These are phyloP conservation scores for Pseudococcus viburni DNA, from an alignment of 2,888 invertebrate genomes.

Conservation along the genomic window DNA sequence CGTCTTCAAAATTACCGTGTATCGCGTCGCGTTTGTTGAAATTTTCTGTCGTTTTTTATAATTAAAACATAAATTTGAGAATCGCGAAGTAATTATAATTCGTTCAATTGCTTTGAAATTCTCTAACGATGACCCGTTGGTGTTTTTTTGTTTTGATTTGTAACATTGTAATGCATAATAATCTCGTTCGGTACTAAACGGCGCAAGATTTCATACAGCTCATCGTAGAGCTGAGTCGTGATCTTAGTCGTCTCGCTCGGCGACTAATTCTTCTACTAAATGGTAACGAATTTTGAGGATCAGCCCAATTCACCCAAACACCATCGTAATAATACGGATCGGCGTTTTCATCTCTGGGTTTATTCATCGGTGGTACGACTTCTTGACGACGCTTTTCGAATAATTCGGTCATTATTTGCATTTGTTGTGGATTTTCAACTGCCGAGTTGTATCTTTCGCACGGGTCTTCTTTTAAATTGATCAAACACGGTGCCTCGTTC, in stretches of 20 bases:
- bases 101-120: too few relatives aligned
- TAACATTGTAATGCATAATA: background rate
- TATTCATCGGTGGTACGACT: slow-evolving; percentile 60
- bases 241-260: background rate
- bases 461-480: slow-evolving; percentile 85
- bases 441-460: slow-evolving; percentile 77
- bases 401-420: slow-evolving; percentile 36
- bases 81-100: too few relatives aligned
- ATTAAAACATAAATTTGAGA: too few relatives aligned
- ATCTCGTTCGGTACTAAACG: background rate
- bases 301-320: slow-evolving; percentile 54
- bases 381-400: slow-evolving; percentile 31
- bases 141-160: too few relatives aligned
- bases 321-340: slow-evolving; percentile 43
- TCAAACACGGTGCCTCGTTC: slow-evolving; percentile 81
- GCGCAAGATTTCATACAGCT: background rate
- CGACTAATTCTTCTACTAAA: background rate
- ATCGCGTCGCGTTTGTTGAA: too few relatives aligned
- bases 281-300: background rate
- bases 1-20: too few relatives aligned
- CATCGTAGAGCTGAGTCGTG: background rate
- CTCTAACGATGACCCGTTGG: too few relatives aligned
- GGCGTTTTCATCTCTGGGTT: slow-evolving; percentile 48
- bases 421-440: slow-evolving; percentile 30
- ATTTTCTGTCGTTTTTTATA: too few relatives aligned